These are phyloP conservation scores for Neoascia interrupta DNA, from an alignment of 2,888 invertebrate genomes.

Conservation along the genomic window DNA sequence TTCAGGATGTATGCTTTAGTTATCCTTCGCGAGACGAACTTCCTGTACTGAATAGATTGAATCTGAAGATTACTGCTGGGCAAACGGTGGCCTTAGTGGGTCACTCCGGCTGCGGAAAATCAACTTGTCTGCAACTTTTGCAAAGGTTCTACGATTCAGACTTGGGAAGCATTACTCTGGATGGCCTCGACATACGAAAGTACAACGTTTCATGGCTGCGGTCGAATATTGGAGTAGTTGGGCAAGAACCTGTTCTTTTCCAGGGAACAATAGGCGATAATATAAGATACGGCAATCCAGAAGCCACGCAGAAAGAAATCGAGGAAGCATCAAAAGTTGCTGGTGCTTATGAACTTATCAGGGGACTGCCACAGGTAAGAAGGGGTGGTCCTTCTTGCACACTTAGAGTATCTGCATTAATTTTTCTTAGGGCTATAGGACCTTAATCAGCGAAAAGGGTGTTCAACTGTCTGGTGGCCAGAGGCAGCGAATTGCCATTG, in stretches of 20 bases:
- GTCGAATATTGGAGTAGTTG: slow-evolving; percentile 89
- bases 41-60: slow-evolving; percentile 84
- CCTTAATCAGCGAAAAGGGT: slow-evolving; percentile 88
- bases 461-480: slow-evolving; percentile 90
- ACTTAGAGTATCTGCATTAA: too few species aligned
- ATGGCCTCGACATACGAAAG: slow-evolving; percentile 83
- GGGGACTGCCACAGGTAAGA: slow-evolving; percentile 84
- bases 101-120: slow-evolving; percentile 89
- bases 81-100: slow-evolving; percentile 87
- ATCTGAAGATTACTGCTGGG: slow-evolving; percentile 82
- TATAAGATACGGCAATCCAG: slow-evolving; percentile 86
- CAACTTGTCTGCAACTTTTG: slow-evolving; percentile 88
- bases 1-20: slow-evolving; percentile 84
- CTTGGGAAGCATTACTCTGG: slow-evolving; percentile 81
- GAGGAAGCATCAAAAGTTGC: slow-evolving; percentile 85
- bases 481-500: slow-evolving; percentile 91
- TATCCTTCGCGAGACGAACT: slow-evolving; percentile 89
- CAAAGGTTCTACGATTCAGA: slow-evolving; percentile 85
- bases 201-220: slow-evolving; percentile 87
- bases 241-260: slow-evolving; percentile 92
- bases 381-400: too few species aligned
- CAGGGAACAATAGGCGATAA: slow-evolving; percentile 86
- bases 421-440: slow-evolving; percentile 84
- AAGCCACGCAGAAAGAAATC: slow-evolving; percentile 84
- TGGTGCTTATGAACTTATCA: slow-evolving; percentile 88